Conservation (phyloP, 2,113 vertebrate genomes). For the Austrofundulus limnaeus region DNA sequence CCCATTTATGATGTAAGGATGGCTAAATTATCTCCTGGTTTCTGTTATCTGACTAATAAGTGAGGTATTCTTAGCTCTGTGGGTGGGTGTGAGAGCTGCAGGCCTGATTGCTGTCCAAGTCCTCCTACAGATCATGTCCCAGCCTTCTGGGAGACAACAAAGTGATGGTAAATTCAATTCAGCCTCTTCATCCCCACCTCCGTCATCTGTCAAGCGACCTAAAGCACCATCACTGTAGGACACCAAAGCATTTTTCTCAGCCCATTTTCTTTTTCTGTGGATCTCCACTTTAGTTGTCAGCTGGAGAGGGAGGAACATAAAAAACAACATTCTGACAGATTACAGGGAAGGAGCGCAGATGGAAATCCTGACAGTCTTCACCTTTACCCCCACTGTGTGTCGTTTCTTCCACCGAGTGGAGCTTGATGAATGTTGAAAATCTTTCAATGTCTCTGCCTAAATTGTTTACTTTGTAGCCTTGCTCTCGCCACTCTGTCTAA, state of each 20-base stretch:
- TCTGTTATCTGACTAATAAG: slow-evolving; percentile 53
- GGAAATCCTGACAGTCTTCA: slow-evolving; percentile 35
- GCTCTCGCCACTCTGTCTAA: slow-evolving; percentile 60
- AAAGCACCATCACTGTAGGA: slow-evolving; percentile 46
- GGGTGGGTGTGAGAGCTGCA: slow-evolving; percentile 48
- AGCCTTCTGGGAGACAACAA: slow-evolving; percentile 38
- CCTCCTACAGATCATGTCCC: slow-evolving; percentile 40
- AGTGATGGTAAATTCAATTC: slow-evolving; percentile 35
- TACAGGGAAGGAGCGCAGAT: slow-evolving; percentile 62
- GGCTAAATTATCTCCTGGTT: slow-evolving; percentile 17
- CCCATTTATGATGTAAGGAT: slow-evolving; percentile 24
- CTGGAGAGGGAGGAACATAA: slow-evolving; percentile 42
- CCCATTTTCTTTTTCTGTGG: slow-evolving; percentile 50
- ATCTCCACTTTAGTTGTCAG: slow-evolving; percentile 72
- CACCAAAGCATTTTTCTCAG: slow-evolving; percentile 48
- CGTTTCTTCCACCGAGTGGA: slow-evolving; percentile 21
- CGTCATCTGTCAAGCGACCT: slow-evolving; percentile 24
- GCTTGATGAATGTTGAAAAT: slow-evolving; percentile 58
- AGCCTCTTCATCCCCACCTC: slow-evolving; percentile 20
- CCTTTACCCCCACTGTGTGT: slow-evolving; percentile 8
- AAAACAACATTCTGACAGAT: slow-evolving; percentile 54
- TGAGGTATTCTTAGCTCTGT: slow-evolving; percentile 54
- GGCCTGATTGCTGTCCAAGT: slow-evolving; percentile 31
- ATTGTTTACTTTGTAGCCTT: slow-evolving; percentile 59
- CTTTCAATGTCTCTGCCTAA: slow-evolving; percentile 55